Evolutionary conservation across 2,797 vertebrate species (phyloP).

Genomic region (Hoplostethus mediterraneus): DNA sequence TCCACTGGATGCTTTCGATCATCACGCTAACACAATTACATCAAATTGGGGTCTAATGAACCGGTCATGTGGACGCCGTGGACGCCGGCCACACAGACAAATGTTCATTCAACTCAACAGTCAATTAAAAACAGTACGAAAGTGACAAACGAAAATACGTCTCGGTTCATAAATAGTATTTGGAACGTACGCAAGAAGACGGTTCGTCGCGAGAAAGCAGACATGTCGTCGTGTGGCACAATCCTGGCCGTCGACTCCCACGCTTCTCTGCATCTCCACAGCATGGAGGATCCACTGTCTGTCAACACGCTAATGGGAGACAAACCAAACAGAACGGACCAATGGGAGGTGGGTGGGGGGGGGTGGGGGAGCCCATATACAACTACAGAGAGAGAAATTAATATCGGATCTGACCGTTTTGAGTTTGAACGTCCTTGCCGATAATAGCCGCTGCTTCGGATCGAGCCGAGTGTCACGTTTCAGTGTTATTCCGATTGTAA

Average conservation of each 20-base stretch:
- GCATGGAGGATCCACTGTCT: constrained; percentile 82
- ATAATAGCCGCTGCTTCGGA: constrained; percentile 29
- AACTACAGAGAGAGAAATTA: constrained; percentile 43
- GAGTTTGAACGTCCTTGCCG: constrained; percentile 13
- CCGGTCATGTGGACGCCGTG: background rate
- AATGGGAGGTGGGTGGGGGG: constrained; percentile 29
- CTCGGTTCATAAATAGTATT: constrained; percentile 20
- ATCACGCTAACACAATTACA: background rate
- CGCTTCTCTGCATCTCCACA: constrained; percentile 74
- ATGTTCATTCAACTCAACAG: too few relatives aligned
- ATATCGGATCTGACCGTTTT: constrained; percentile 22
- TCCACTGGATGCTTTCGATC: background rate
- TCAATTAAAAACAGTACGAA: background rate
- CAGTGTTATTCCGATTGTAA: constrained; percentile 33
- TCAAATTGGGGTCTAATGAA: background rate
- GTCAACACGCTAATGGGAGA: constrained; percentile 78
- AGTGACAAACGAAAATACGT: background rate
- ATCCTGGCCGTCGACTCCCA: constrained; percentile 77
- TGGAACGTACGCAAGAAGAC: constrained; percentile 28
- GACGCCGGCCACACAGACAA: too few relatives aligned
- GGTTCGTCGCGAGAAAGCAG: constrained; percentile 57
- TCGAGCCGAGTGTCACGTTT: constrained; percentile 41
- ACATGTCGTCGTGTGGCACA: constrained; percentile 62
- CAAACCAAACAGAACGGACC: constrained; percentile 73
- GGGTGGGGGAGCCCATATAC: constrained; percentile 40